Conservation (phyloP, 2,113 vertebrate genomes). For the Channa argus region DNA sequence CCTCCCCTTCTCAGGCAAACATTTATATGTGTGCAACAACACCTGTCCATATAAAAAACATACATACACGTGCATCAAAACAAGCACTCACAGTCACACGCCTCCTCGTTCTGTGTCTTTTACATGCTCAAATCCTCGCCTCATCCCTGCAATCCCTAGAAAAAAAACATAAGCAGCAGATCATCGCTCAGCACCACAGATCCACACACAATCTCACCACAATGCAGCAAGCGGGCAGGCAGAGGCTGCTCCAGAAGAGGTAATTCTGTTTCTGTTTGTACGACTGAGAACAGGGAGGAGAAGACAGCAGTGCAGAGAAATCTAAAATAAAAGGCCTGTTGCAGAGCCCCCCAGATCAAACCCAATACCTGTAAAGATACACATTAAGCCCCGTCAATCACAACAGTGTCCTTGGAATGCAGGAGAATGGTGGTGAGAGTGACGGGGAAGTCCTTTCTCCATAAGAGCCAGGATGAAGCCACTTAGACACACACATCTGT, state of each 20-base stretch:
- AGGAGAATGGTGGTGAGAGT: constrained; percentile 87
- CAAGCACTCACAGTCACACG: constrained; percentile 33
- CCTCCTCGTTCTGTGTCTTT: constrained; percentile 15
- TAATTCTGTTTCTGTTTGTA: constrained; percentile 91
- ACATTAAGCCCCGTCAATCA: constrained; percentile 93
- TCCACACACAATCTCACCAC: constrained; percentile 80
- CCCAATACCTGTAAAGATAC: constrained; percentile 90
- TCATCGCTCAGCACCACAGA: constrained; percentile 84
- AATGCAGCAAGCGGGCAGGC: constrained; percentile 71
- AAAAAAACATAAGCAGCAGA: constrained; percentile 59
- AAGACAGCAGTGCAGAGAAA: constrained; percentile 71
- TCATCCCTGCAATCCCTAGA: constrained; percentile 8
- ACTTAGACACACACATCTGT: constrained; percentile 55
- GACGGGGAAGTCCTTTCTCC: constrained; percentile 67
- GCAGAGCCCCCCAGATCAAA: constrained; percentile 91
- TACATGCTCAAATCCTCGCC: constrained; percentile 45
- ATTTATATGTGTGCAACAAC: constrained; percentile 41
- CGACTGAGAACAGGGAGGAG: constrained; percentile 70
- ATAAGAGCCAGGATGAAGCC: constrained; percentile 73
- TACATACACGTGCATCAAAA: constrained; percentile 8
- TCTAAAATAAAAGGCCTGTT: constrained; percentile 85
- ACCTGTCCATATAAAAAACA: constrained; percentile 42
- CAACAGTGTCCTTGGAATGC: constrained; percentile 88
- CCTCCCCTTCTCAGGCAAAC: background rate
- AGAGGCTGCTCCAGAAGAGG: constrained; percentile 75